These are phyloP conservation scores for Nowickia ferox DNA, from an alignment of 2,888 invertebrate species.

Conservation along the genomic window DNA sequence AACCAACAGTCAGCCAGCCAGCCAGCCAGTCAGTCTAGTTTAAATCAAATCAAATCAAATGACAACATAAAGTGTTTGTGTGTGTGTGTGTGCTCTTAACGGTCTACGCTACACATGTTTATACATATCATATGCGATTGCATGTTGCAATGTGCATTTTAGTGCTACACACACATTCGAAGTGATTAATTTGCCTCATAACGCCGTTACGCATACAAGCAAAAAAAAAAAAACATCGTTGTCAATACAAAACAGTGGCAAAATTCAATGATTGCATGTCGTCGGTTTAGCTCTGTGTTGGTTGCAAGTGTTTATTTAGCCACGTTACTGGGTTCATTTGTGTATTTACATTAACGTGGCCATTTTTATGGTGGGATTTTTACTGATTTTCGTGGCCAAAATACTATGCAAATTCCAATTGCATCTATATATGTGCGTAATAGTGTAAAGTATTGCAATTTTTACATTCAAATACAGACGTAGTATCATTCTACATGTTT, in stretches of 20 bases:
- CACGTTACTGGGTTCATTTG: slow-evolving; percentile 58
- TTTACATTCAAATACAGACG: slow-evolving; percentile 67
- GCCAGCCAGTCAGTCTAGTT: slow-evolving; percentile 26
- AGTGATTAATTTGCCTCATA: slow-evolving; percentile 67
- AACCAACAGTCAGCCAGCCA: slow-evolving; percentile 11
- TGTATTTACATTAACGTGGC: slow-evolving; percentile 68
- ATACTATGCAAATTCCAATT: slow-evolving; percentile 33
- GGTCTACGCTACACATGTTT: background rate
- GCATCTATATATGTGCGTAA: background rate
- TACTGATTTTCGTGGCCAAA: slow-evolving; percentile 70
- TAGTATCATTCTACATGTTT: slow-evolving; percentile 81
- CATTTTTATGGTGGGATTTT: slow-evolving; percentile 69
- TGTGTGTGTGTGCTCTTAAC: background rate
- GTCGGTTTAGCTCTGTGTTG: slow-evolving; percentile 49
- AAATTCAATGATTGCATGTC: slow-evolving; percentile 62
- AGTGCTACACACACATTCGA: slow-evolving; percentile 58
- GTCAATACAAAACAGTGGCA: slow-evolving; percentile 43
- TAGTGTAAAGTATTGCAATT: slow-evolving; percentile 49
- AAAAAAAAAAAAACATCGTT: slow-evolving; percentile 17
- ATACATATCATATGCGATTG: background rate
- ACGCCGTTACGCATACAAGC: slow-evolving; percentile 36
- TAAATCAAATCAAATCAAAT: slow-evolving; percentile 47
- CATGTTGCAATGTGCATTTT: slow-evolving; percentile 60
- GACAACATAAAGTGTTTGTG: slow-evolving; percentile 28
- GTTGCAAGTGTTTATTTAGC: slow-evolving; percentile 60